These are phyloP conservation scores for Vultur gryphus DNA, from an alignment of 2,797 vertebrate genomes.

Conservation along the genomic window DNA sequence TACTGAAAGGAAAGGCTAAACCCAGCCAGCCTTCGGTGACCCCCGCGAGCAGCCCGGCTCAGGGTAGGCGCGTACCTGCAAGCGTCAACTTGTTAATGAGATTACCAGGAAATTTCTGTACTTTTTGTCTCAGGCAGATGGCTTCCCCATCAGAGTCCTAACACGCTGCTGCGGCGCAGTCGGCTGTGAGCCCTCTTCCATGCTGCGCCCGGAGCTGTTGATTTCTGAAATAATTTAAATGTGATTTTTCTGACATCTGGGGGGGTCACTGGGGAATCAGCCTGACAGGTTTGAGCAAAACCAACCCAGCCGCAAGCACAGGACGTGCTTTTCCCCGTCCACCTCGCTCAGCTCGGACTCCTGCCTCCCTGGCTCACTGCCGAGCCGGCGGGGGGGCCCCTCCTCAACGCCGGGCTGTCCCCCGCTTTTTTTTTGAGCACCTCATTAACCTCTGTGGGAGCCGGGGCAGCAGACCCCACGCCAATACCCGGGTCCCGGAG, in stretches of 20 bases:
- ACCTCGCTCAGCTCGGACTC: not conserved
- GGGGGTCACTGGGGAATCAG: not conserved
- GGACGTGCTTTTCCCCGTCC: not conserved
- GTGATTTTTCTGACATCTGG: not conserved
- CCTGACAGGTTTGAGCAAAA: not conserved
- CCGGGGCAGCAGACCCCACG: not conserved
- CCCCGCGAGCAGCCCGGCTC: not conserved
- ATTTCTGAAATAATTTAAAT: not conserved
- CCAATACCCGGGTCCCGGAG: accelerated
- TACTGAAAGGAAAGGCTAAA: not conserved
- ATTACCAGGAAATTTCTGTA: not conserved
- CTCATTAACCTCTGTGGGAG: not conserved
- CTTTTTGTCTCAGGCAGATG: constrained; percentile 20
- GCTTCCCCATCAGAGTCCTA: not conserved
- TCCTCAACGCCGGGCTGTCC: accelerated
- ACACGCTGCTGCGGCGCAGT: not conserved
- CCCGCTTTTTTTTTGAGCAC: not conserved
- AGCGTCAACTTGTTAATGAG: not conserved
- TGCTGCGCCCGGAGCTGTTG: not conserved
- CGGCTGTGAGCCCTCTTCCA: not conserved
- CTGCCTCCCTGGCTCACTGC: not conserved
- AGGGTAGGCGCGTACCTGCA: not conserved
- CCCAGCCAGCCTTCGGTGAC: accelerated
- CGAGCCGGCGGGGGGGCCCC: accelerated
- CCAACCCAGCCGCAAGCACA: accelerated